Conservation (phyloP, 2,797 vertebrate species). For the Anabacerthia variegaticeps region DNA sequence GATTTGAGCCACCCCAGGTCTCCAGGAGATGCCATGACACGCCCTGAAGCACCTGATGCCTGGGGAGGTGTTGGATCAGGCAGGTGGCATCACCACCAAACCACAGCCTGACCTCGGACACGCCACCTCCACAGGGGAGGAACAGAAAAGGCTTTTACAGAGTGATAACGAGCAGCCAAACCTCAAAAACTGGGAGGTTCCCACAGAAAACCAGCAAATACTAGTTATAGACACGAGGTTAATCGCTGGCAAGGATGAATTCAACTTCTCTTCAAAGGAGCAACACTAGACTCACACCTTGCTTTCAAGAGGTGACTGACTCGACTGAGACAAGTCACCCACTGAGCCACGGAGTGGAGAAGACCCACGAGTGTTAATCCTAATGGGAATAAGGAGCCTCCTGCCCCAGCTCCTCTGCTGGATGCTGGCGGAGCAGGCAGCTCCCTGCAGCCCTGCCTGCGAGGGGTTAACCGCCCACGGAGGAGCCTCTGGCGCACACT, state of each 20-base stretch:
- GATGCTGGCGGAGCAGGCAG: neutral
- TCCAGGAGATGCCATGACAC: accelerated
- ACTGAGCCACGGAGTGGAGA: neutral
- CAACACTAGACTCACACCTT: neutral
- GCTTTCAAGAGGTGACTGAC: accelerated
- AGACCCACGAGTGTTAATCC: accelerated
- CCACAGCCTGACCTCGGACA: neutral
- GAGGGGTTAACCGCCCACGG: constrained; percentile 40
- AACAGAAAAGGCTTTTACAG: neutral
- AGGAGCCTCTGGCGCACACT: neutral
- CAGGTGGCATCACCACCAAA: neutral
- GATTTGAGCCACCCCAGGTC: accelerated
- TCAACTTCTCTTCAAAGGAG: neutral
- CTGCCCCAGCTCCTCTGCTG: neutral
- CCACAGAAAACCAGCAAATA: neutral
- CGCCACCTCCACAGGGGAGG: neutral
- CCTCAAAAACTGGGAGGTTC: neutral
- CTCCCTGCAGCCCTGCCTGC: neutral
- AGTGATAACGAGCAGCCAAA: constrained; percentile 36
- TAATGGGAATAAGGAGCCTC: accelerated
- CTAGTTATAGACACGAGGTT: accelerated
- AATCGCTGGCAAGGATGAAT: neutral
- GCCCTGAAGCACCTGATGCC: neutral
- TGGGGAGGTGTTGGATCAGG: accelerated
- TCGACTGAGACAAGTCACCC: neutral